These are phyloP conservation scores for Xestia xanthographa DNA, from an alignment of 2,888 invertebrate genomes.

Conservation along the genomic window DNA sequence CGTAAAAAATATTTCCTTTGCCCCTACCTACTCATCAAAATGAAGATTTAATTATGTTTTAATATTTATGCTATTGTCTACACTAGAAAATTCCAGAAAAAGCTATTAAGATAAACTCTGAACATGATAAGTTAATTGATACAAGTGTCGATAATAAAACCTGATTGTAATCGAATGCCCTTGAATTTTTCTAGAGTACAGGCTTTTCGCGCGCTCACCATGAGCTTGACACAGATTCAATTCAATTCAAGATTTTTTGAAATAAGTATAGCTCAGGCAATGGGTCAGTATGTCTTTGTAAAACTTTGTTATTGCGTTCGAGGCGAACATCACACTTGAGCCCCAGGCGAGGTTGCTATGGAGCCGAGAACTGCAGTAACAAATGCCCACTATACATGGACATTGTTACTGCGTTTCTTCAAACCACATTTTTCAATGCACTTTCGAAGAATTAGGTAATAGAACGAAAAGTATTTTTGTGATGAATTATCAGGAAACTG, in stretches of 20 bases:
- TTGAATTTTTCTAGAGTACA: slow-evolving; percentile 4
- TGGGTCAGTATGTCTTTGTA: background rate
- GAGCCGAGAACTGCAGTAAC: no score
- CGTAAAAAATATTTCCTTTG: background rate
- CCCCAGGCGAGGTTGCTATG: no score
- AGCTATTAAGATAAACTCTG: slow-evolving; percentile 8
- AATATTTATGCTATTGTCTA: slow-evolving; percentile 6
- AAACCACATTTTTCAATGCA: no score
- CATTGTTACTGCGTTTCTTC: no score
- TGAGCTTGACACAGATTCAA: slow-evolving; percentile 2
- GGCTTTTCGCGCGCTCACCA: background rate
- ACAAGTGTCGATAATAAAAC: slow-evolving; percentile 15
- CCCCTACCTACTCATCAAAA: background rate
- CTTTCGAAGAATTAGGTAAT: no score
- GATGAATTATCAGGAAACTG: no score
- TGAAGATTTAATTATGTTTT: slow-evolving; percentile 9
- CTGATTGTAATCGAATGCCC: slow-evolving; percentile 16
- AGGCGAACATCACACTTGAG: no score
- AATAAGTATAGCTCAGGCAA: background rate
- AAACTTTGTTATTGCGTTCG: no score
- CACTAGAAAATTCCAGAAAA: slow-evolving; percentile 10
- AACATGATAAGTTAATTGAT: slow-evolving; percentile 12
- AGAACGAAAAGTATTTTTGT: no score
- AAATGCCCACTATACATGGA: no score
- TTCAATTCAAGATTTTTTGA: background rate